These are phyloP conservation scores for Albula glossodonta DNA, from an alignment of 2,113 vertebrate species.

Conservation along the genomic window DNA sequence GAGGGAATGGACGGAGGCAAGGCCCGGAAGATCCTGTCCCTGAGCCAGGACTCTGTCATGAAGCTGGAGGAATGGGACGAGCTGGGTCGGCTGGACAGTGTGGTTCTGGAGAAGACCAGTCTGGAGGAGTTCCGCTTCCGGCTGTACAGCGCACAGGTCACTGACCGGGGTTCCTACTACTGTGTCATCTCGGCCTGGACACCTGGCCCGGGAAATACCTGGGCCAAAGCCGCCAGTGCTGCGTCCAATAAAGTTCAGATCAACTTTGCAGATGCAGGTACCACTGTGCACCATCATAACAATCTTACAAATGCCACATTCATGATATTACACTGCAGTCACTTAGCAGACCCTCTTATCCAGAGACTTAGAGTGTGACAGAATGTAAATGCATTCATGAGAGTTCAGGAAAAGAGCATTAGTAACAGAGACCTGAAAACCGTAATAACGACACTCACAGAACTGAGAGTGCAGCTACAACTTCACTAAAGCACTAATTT, in stretches of 20 bases:
- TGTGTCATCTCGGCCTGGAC: conserved; percentile 88
- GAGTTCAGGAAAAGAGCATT: too few species aligned
- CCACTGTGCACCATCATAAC: background rate
- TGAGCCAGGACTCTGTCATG: conserved; percentile 83
- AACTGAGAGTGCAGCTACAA: too few species aligned
- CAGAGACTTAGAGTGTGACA: too few species aligned
- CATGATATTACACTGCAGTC: background rate
- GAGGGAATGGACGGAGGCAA: conserved; percentile 67
- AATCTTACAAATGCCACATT: background rate
- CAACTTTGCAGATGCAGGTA: conserved; percentile 86
- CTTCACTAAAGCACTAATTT: too few species aligned
- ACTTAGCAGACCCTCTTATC: too few species aligned
- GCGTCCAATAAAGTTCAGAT: conserved; percentile 87
- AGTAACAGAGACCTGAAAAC: too few species aligned
- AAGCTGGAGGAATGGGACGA: conserved; percentile 80
- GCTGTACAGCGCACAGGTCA: conserved; percentile 84
- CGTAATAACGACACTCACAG: too few species aligned
- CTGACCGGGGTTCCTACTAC: conserved; percentile 85
- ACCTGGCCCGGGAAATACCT: conserved; percentile 72
- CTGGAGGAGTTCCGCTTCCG: conserved; percentile 86
- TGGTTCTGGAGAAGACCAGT: conserved; percentile 86
- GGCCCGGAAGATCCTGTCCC: conserved; percentile 78
- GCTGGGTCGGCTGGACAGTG: conserved; percentile 74
- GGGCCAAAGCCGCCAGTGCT: conserved; percentile 74
- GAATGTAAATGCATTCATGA: too few species aligned